Base-by-base conservation (phyloP, 2,888 invertebrate species). In the Fabriciana adippe region DNA sequence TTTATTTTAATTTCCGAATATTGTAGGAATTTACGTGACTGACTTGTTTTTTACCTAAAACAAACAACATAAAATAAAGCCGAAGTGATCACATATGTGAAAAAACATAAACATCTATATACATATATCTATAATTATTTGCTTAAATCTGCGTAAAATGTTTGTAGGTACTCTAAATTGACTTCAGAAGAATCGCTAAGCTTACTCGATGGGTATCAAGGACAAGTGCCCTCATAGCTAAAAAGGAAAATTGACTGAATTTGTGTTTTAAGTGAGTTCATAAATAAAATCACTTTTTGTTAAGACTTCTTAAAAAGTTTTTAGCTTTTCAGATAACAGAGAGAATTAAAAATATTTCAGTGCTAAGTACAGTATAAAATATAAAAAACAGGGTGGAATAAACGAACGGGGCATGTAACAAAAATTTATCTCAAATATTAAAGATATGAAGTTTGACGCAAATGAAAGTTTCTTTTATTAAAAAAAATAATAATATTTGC, bases 171-270 rank as follows among this genome's bases (percentile, higher is more conserved):
- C 3, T 48, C 47, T 3, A 54, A 66, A 47, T 54, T 26, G 54
- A 66, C 54, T 55, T 66, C 48, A 60, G 35, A 54, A 60, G 66
- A 55, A 48, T 48, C 66, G 35, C 66, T 66, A 60, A 54, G 47
- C 59, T 59, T 59, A 54, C 21, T 60, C 54, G 48, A 55, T 53
- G 60, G 57, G 21, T 60, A 60, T 60, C 48, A 60, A 66, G 60
- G 54, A 60, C 54, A 57, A 65, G 53, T 57, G 64, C 51, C n/a
- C 57, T 65, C 35, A 53, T 15, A 35, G 41, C 26, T 56, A 18
- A 51, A 57, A 53, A 65, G 51, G 51, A 51, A 65, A 65, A 57
- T 65, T 51, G 51, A 57, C 51, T 57, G 41, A 65, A 57, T 56
- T 65, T 57, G 51, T 51, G 57, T 53, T 57, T 64, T 57, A 65